Evolutionary conservation across 2,888 invertebrate species (phyloP).

Genomic region (Apotomis betuletana): DNA sequence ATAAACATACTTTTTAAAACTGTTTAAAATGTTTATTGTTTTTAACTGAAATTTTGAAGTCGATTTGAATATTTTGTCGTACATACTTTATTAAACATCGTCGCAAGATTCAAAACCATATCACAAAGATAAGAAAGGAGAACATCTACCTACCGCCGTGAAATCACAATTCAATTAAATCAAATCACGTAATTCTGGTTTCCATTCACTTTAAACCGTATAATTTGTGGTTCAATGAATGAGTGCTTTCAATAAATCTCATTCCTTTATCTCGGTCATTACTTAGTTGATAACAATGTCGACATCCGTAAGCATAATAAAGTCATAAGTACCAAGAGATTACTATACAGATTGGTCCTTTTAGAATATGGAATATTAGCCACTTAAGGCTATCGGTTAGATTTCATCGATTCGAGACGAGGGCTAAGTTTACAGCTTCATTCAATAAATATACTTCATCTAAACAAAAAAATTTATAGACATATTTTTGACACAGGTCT

Average conservation of each 20-base stretch:
- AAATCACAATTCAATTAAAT: constrained; percentile 6
- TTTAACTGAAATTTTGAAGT: too few relatives aligned
- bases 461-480: background rate
- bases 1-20: too few relatives aligned
- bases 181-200: constrained; percentile 9
- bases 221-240: constrained; percentile 11
- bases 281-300: constrained; percentile 9
- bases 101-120: too few relatives aligned
- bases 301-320: background rate
- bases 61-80: too few relatives aligned
- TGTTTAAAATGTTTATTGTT: too few relatives aligned
- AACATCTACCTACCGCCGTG: background rate
- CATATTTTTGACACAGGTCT: too few relatives aligned
- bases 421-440: constrained; percentile 11
- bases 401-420: constrained; percentile 2
- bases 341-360: background rate
- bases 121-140: too few relatives aligned
- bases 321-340: background rate
- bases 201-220: constrained; percentile 9
- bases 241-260: constrained; percentile 18
- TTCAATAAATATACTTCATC: background rate
- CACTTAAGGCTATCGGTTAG: constrained; percentile 10
- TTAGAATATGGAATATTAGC: background rate
- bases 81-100: too few relatives aligned
- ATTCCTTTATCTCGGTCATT: constrained; percentile 25